A percentile compares a stretch with the other conserved stretches of the same genome.
Conservation (phyloP, 2,888 invertebrate species). For the Hipparchia semele region DNA sequence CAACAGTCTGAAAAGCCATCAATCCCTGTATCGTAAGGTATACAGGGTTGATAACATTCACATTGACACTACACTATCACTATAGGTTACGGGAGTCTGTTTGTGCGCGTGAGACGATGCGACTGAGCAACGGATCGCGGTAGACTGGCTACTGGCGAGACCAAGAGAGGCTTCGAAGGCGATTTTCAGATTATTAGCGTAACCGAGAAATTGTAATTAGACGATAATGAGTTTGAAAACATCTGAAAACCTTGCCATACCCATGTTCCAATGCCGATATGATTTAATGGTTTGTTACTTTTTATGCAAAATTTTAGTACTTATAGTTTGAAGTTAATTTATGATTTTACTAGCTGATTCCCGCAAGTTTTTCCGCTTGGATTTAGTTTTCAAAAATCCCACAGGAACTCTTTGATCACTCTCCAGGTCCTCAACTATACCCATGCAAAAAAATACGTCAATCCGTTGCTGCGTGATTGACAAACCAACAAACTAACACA, state of each 20-base stretch:
- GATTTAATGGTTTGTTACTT: neutral
- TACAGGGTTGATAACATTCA: slow-evolving; percentile 71
- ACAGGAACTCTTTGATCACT: too few species aligned
- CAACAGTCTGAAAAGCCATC: slow-evolving; percentile 51
- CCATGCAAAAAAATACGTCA: too few species aligned
- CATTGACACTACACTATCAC: slow-evolving; percentile 47
- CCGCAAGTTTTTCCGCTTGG: too few species aligned
- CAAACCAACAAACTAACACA: too few species aligned
- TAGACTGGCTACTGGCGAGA: slow-evolving; percentile 51
- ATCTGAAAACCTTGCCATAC: slow-evolving; percentile 31
- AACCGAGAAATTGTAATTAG: slow-evolving; percentile 38
- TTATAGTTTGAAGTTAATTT: too few species aligned
- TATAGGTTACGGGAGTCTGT: neutral
- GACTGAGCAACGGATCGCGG: slow-evolving; percentile 63
- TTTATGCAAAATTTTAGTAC: too few species aligned
- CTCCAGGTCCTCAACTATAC: too few species aligned
- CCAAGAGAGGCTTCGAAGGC: slow-evolving; percentile 42
- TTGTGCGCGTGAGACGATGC: slow-evolving; percentile 49
- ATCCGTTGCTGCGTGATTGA: too few species aligned
- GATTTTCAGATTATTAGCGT: slow-evolving; percentile 43
- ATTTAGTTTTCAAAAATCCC: too few species aligned
- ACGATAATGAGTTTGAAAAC: slow-evolving; percentile 36
- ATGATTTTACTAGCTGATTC: too few species aligned
- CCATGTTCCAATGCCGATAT: slow-evolving; percentile 22
- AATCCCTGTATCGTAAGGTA: slow-evolving; percentile 67